Base-by-base conservation (phyloP, 2,888 invertebrate species). In the Agonopterix arenella region DNA sequence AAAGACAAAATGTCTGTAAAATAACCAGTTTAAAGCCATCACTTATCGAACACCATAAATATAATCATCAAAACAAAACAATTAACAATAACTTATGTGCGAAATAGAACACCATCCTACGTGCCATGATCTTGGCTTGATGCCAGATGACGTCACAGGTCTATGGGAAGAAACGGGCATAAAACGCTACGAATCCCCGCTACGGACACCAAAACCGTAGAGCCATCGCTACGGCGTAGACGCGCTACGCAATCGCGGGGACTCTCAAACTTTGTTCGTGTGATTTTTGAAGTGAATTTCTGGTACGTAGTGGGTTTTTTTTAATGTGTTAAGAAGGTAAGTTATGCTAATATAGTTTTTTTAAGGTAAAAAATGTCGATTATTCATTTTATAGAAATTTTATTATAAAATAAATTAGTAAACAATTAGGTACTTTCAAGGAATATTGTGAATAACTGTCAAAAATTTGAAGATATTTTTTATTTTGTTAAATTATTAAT, bases 101-200 rank as follows among this genome's bases (percentile, higher is more conserved):
- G 66, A 63, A 70, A 76, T 66, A 59, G 67, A 70, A 76, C 67
- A 56, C 72, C 56, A 58, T 73, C 78, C 74, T 76, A 83, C 82
- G 74, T 70, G 58, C 70, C 67, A 73, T 73, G 65, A 64, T 54
- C 60, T 73, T 73, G 73, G 72, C 70, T 69, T 61, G 57, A 54
- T 53, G 67, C 73, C 76, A 74, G 70, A 73, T 84, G 83, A 84
- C 84, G 84, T 84, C 83, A 84, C 77, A 54, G 56, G 28, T 28
- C 28, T 7, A 28, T 28, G 28, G 28, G 28, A 28, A 28, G 28
- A 7, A 59, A 60, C 49, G 28, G 52, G 59, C 76, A 77, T 78
- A 78, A 71, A 78, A 76, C 72, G 77, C 75, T 75, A 77, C 73
- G 73, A 68, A 63, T 60, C 56, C 28, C 52, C 56, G 73, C 70